Conservation (phyloP, 2,797 vertebrate genomes). For the Aphelocoma californica region DNA sequence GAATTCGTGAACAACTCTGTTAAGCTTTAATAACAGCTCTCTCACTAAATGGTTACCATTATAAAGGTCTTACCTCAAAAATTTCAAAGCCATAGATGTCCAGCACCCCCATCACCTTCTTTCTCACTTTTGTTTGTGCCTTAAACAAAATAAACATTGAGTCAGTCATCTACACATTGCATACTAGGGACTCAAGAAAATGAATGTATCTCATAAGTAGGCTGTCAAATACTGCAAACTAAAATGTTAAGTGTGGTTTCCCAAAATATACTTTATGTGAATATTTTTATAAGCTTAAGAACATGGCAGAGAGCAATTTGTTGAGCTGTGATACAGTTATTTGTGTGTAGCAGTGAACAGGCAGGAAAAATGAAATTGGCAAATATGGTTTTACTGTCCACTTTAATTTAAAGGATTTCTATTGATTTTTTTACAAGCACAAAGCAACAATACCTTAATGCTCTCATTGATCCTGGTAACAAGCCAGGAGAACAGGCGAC, state of each 20-base stretch:
- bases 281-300: neutral
- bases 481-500: slow-evolving; percentile 94
- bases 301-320: neutral
- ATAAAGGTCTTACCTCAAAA: slow-evolving; percentile 88
- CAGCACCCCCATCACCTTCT: slow-evolving; percentile 99
- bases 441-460: slow-evolving; percentile 86
- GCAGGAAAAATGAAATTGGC: neutral
- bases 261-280: neutral
- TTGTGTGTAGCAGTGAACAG: neutral
- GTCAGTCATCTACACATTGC: neutral
- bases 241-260: neutral
- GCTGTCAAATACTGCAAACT: neutral
- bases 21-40: neutral
- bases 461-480: slow-evolving; percentile 97
- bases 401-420: neutral
- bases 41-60: neutral
- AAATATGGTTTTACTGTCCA: neutral
- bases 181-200: neutral
- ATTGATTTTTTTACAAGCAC: neutral
- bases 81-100: slow-evolving; percentile 99
- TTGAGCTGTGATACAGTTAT: neutral
- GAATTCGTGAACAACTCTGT: neutral
- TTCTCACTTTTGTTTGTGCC: slow-evolving; percentile 91
- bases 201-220: neutral
- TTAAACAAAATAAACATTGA: slow-evolving; percentile 58